phyloP scores from a whole-genome alignment of 1,140 invertebrate genomes.

The Dysdera silvatica region DNA sequence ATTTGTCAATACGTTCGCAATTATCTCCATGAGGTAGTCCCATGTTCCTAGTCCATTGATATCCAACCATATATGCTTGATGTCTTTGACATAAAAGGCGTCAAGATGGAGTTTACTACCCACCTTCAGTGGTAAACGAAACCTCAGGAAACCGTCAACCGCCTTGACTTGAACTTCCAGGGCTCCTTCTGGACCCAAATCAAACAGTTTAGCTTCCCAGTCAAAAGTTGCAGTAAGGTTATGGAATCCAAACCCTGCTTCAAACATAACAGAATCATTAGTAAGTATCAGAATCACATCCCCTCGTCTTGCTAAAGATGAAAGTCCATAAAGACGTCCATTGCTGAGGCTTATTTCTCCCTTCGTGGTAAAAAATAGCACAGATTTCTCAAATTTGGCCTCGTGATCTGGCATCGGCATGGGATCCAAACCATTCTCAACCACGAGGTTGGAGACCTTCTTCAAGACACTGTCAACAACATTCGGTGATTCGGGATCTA shows the following conservation, averaged over 20 bases:
- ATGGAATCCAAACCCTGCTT: conserved; percentile 32
- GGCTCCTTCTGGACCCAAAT: not conserved
- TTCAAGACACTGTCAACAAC: conserved; percentile 30
- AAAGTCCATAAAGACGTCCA: conserved; percentile 30
- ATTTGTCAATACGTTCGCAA: conserved; percentile 33
- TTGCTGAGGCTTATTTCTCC: conserved; percentile 23
- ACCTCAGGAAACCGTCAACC: conserved; percentile 20
- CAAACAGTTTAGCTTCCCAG: conserved; percentile 21
- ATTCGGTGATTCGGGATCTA: conserved; percentile 6
- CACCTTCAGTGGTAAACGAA: conserved; percentile 20
- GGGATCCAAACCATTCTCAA: conserved; percentile 24
- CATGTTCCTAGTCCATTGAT: conserved; percentile 31
- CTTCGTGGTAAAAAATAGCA: conserved; percentile 10
- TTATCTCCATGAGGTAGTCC: conserved; percentile 32
- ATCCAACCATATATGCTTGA: conserved; percentile 34
- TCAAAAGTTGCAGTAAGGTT: conserved; percentile 31
- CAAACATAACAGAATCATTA: conserved; percentile 27
- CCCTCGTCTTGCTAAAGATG: conserved; percentile 30
- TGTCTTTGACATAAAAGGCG: conserved; percentile 20
- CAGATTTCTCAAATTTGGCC: not conserved
- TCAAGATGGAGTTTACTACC: conserved; percentile 22
- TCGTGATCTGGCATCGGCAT: conserved; percentile 26
- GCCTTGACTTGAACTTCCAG: conserved; percentile 17
- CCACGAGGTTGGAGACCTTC: conserved; percentile 1
- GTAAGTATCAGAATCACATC: conserved; percentile 27